These are phyloP conservation scores for Sarcophilus harrisii DNA, from an alignment of 2,797 vertebrate genomes.

Conservation along the genomic window DNA sequence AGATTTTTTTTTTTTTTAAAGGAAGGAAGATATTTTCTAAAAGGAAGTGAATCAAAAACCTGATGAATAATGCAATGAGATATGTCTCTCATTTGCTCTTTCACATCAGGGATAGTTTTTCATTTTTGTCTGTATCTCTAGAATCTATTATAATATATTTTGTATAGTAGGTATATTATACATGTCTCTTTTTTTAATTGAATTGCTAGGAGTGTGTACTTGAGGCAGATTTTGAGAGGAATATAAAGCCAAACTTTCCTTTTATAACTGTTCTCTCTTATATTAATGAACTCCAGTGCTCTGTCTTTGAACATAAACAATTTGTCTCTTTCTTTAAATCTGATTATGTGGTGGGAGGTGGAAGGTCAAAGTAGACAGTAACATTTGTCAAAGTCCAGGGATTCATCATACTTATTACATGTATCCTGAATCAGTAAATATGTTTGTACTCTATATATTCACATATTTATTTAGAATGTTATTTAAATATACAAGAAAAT, in stretches of 20 bases:
- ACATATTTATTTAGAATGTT: slow-evolving; percentile 37
- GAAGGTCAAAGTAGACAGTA: slow-evolving; percentile 2
- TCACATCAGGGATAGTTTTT: not conserved
- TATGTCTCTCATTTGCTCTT: not conserved
- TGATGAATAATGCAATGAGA: not conserved
- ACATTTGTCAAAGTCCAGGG: slow-evolving; percentile 30
- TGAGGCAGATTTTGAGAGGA: not conserved
- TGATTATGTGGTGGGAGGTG: not conserved
- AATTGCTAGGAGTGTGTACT: not conserved
- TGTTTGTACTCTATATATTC: slow-evolving; percentile 19
- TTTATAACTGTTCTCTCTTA: not conserved
- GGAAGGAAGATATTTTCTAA: no score
- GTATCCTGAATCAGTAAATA: slow-evolving; percentile 34
- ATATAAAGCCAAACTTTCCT: not conserved
- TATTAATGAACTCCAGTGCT: not conserved
- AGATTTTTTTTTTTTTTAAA: no score
- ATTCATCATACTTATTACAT: slow-evolving; percentile 30
- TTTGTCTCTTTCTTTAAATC: not conserved
- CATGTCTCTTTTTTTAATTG: not conserved
- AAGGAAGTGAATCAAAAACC: not conserved
- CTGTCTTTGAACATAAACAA: not conserved
- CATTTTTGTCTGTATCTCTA: not conserved
- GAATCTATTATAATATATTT: not conserved
- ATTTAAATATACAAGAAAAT: slow-evolving; percentile 47
- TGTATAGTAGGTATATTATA: not conserved